Conservation (phyloP, 2,797 vertebrate genomes). For the Onychomys torridus region DNA sequence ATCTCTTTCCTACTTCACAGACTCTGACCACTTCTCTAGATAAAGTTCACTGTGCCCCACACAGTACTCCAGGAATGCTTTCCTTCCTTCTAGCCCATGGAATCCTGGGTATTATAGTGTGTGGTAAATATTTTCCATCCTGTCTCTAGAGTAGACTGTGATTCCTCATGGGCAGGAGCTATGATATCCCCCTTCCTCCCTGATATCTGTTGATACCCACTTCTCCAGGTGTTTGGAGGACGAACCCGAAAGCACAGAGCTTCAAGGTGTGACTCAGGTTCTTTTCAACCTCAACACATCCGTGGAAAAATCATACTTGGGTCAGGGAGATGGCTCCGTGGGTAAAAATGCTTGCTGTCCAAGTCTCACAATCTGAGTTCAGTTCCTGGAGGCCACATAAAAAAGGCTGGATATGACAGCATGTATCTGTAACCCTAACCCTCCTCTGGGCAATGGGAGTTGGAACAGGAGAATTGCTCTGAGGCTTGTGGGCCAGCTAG, state of each 20-base stretch:
- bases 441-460: neutral
- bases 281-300: neutral
- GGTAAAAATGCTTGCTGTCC: neutral
- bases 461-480: neutral
- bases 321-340: neutral
- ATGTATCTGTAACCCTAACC: no score
- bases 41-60: neutral
- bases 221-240: neutral
- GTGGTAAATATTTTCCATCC: neutral
- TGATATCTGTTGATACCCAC: neutral
- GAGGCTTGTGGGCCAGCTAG: neutral
- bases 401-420: neutral
- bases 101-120: neutral
- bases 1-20: neutral
- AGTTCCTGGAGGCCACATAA: neutral
- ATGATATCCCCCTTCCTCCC: neutral
- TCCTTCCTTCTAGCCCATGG: neutral
- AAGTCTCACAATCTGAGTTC: neutral
- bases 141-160: neutral
- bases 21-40: neutral
- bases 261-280: neutral
- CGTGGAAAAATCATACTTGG: neutral
- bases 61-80: neutral
- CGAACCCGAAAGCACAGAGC: neutral
- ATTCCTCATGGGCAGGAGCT: neutral